Evolutionary conservation across 2,797 vertebrate species (phyloP), one percentile per base, ranked within the genome.

Genomic region (Picus viridis): DNA sequence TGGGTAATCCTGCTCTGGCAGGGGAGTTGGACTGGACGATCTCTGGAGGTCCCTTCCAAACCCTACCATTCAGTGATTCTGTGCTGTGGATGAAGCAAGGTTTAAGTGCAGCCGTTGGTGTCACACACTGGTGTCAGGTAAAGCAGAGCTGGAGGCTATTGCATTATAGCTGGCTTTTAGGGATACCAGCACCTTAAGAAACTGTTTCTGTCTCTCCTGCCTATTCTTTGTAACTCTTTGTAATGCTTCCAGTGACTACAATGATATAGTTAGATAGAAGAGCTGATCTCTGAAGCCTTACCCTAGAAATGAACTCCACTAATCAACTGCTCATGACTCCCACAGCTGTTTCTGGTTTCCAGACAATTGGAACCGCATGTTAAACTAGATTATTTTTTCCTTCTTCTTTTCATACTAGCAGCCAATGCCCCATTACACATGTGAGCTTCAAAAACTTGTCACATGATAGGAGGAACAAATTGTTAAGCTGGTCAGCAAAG

Each of bases 271-370:
- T 65, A 83, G 90, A 94, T 94, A 96, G 76, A 95, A 93, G 93
- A 92, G 89, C 94, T 74, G 74, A 93, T 97, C 94, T 90, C 77
- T 83, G 82, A 93, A 97, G 96, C 91, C 59, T 62, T 97, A 97
- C 97, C 97, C 97, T 96, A 94, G 95, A 95, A 96, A 92, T 98
- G 97, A 98, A 98, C 98, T 97, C 95, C 69, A 62, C 96, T 97
- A 97, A 97, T 97, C 97, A 97, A 95, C 32, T 36, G 92, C 85
- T 97, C 93, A 96, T 96, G 96, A 97, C 94, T 96, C 90, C 94
- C 88, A 90, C 98, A 98, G 97, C 97, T 98, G 97, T 96, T 98
- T 98, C 96, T 97, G 96, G 43, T 98, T 97, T 97, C 93, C 93
- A 94, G 91, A 97, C 96, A 97, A 97, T 98, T 97, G 92, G 90